These are phyloP conservation scores for Xerus rutilus DNA, from an alignment of 2,797 vertebrate species.

Conservation along the genomic window DNA sequence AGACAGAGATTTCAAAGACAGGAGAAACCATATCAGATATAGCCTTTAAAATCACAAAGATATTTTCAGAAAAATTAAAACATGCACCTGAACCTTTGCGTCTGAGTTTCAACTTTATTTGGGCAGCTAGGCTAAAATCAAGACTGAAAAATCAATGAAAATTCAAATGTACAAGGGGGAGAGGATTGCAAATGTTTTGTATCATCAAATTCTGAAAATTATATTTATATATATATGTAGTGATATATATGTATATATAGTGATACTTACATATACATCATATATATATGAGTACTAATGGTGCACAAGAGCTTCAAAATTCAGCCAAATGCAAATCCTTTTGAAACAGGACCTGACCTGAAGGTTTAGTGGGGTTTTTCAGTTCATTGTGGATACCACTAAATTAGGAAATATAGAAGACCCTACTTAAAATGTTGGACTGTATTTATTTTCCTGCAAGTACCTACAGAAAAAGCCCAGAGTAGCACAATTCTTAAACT, in stretches of 20 bases:
- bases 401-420: not conserved
- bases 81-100: not conserved
- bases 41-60: not conserved
- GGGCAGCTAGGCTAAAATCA: not conserved
- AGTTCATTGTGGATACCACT: not conserved
- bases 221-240: too few relatives aligned
- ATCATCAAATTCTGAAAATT: not conserved
- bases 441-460: not conserved
- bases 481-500: slow-evolving; percentile 5
- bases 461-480: not conserved
- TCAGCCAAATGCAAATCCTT: too few relatives aligned
- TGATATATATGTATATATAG: too few relatives aligned
- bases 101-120: not conserved
- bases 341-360: not conserved
- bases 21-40: not conserved
- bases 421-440: not conserved
- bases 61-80: not conserved
- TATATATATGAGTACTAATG: not conserved
- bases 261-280: too few relatives aligned
- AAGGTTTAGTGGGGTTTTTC: not conserved
- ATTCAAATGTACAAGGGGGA: not conserved
- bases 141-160: not conserved
- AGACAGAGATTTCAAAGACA: not conserved
- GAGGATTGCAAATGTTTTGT: not conserved
- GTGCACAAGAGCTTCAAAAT: not conserved